Percentiles rank a stretch among this genome's conserved stretches.
phyloP scores from a whole-genome alignment of 2,888 invertebrate genomes.

The Philereme transversata region DNA sequence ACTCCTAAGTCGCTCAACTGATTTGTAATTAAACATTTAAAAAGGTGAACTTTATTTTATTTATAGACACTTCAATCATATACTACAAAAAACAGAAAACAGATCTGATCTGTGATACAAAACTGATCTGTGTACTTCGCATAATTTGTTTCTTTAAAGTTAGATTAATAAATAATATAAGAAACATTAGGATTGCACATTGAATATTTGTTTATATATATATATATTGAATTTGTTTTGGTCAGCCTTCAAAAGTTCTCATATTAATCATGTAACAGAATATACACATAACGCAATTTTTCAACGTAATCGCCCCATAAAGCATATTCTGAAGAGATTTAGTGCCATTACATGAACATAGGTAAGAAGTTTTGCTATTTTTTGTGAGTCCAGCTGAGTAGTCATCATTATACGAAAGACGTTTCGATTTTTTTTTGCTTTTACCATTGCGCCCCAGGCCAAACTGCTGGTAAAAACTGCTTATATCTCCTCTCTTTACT shows the following conservation, averaged over 20 bases:
- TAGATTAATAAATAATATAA: conserved; percentile 2
- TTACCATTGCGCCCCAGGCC: conserved; percentile 8
- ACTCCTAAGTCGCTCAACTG: conserved; percentile 14
- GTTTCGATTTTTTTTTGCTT: conserved; percentile 9
- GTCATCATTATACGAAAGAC: conserved; percentile 3
- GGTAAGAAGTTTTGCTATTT: conserved; percentile 19
- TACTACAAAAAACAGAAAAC: background rate
- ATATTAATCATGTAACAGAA: conserved; percentile 19
- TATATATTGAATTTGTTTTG: conserved; percentile 12
- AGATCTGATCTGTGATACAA: background rate
- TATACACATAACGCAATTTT: conserved; percentile 23
- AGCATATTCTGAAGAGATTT: conserved; percentile 23
- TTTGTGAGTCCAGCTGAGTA: conserved; percentile 8
- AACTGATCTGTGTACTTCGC: background rate
- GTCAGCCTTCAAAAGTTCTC: conserved; percentile 18
- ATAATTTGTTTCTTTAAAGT: background rate
- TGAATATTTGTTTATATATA: no score
- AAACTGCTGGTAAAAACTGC: conserved; percentile 11
- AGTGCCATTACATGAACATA: conserved; percentile 39
- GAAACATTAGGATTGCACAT: background rate
- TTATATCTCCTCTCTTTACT: conserved; percentile 44
- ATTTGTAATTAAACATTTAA: conserved; percentile 5
- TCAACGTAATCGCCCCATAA: conserved; percentile 27
- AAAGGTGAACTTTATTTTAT: background rate
- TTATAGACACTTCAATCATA: background rate